These are phyloP conservation scores for Dendrocopos noguchii DNA, from an alignment of 2,113 vertebrate genomes.

Conservation along the genomic window DNA sequence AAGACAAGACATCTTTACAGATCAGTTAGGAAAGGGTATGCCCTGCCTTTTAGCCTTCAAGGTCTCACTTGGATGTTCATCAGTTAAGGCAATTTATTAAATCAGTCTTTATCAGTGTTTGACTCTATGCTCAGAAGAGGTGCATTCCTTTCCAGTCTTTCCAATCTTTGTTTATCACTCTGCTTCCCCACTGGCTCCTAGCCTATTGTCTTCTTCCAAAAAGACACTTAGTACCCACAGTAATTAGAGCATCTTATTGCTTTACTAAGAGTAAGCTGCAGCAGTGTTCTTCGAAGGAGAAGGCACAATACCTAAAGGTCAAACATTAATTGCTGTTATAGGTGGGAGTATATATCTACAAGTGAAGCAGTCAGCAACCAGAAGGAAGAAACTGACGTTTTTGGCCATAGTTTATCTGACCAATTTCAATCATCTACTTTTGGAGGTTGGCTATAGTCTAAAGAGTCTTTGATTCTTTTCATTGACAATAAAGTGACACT, in stretches of 20 bases:
- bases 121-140: background rate
- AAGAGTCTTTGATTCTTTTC: background rate
- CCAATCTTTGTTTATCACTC: background rate
- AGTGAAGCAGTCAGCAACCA: background rate
- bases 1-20: constrained; percentile 1
- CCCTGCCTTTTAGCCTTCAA: background rate
- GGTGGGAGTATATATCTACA: background rate
- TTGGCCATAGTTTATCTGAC: background rate
- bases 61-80: background rate
- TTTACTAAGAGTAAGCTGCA: background rate
- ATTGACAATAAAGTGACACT: background rate
- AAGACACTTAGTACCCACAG: background rate
- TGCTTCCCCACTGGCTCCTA: background rate
- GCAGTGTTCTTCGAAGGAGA: background rate
- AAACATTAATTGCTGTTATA: background rate
- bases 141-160: background rate
- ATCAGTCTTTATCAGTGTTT: background rate
- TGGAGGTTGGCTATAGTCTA: background rate
- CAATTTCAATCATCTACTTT: background rate
- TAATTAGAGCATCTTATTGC: background rate
- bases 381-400: background rate
- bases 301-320: background rate
- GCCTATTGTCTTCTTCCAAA: background rate
- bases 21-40: background rate
- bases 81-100: background rate